A percentile compares a stretch with the other conserved stretches of the same genome.
Conservation (phyloP, 2,113 vertebrate genomes). For the Epinephelus lanceolatus region DNA sequence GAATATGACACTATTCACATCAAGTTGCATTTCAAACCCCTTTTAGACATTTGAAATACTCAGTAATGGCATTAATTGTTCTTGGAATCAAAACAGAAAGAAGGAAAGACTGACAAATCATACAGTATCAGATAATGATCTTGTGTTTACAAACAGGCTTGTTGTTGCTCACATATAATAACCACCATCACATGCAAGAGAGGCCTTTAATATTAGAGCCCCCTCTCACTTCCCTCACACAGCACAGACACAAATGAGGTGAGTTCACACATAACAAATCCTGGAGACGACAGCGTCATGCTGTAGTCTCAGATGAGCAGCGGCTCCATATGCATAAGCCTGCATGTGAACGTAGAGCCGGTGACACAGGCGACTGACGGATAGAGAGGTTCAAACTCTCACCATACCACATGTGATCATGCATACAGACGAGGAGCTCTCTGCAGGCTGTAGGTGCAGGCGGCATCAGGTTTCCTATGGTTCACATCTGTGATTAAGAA, state of each 20-base stretch:
- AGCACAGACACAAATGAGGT: conserved; percentile 73
- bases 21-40: neutral
- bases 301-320: conserved; percentile 14
- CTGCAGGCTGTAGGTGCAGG: conserved; percentile 25
- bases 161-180: conserved; percentile 69
- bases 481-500: conserved; percentile 62
- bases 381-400: conserved; percentile 50
- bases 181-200: conserved; percentile 74
- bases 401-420: conserved; percentile 75
- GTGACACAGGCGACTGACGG: conserved; percentile 18
- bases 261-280: conserved; percentile 68
- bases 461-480: conserved; percentile 24
- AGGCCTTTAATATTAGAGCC: conserved; percentile 51
- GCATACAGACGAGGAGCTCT: conserved; percentile 78
- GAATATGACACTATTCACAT: neutral
- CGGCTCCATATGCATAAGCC: conserved; percentile 58
- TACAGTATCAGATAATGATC: conserved; percentile 6
- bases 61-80: neutral
- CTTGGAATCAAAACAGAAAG: neutral
- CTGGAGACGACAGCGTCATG: conserved; percentile 58
- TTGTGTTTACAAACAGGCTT: conserved; percentile 60
- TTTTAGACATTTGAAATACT: neutral
- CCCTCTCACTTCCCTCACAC: conserved; percentile 29
- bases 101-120: neutral
- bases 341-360: conserved; percentile 23